Evolutionary conservation across 2,113 vertebrate species (phyloP).

Genomic region (Entomyzon cyanotis): DNA sequence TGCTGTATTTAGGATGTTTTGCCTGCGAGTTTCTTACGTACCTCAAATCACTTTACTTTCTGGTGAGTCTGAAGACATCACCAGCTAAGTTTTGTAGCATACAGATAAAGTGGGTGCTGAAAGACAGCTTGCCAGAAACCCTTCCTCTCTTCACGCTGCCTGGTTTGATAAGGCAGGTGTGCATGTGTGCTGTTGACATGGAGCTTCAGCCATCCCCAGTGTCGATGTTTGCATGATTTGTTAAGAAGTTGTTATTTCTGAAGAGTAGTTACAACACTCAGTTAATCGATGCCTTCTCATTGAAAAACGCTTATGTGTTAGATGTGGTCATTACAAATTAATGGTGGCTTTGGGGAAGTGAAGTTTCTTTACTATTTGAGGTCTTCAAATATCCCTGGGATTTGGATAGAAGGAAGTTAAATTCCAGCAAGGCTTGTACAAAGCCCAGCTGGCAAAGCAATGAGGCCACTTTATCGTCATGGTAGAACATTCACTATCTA

Average conservation of each 20-base stretch:
- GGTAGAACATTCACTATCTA: background rate
- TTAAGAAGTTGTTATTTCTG: background rate
- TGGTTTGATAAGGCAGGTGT: background rate
- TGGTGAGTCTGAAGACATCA: background rate
- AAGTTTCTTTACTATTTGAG: background rate
- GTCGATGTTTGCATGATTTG: background rate
- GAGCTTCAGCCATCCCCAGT: background rate
- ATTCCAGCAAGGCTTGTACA: background rate
- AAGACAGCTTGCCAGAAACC: background rate
- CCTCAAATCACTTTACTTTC: background rate
- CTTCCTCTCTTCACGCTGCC: background rate
- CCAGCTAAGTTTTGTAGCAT: background rate
- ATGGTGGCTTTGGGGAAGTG: background rate
- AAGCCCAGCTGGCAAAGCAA: background rate
- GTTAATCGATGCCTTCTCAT: background rate
- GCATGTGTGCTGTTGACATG: rapidly evolving
- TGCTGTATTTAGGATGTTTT: background rate
- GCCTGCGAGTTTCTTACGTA: rapidly evolving
- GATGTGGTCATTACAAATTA: background rate
- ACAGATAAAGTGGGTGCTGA: background rate
- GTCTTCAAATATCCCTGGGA: background rate
- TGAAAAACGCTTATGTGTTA: rapidly evolving
- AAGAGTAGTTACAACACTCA: background rate
- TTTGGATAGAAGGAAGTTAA: background rate
- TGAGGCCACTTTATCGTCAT: rapidly evolving